Base-by-base conservation (phyloP, 2,888 invertebrate species). In the Entomobrya proxima region DNA sequence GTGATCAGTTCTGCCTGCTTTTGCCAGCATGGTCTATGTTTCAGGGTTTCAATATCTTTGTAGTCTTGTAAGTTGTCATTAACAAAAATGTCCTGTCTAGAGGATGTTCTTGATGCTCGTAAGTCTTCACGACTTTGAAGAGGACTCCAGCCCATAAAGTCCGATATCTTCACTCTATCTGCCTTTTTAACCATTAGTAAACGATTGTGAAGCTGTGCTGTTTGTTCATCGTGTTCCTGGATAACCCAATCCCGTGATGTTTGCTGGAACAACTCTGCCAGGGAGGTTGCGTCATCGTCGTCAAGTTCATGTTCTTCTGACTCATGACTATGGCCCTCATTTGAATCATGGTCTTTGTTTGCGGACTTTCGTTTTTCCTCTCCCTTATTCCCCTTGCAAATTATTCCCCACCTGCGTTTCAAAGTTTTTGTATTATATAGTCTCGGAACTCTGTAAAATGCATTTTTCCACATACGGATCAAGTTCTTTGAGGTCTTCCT, bases 201-300 rank as follows among this genome's bases (percentile, higher is more conserved):
- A 6, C 37, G 61, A 7, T 64, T 47, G 40, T 75, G 75, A 35
- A 64, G n/a, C 15, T 64, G 75, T 2, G 24, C 11, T 11, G 24
- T n/a, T 1, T 15, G 32, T 24, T 75, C 74, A 37, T 82, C 82
- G 6, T 75, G 30, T 11, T 61, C 75, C 9, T 40, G 9, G 2
- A 9, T 5, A 9, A 47, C 9, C 35, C 18, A 55, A 15, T 81
- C 81, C 11, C 11, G 30, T 1, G 75, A 52, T 24, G 61, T n/a
- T 44, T 81, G 81, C 21, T 86, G 86, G 11, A 86, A 88, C 7
- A 82, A 24, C 18, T 88, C 86, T 35, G 86, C 86, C n/a, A 88
- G 30, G 0, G 86, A 86, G n/a, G 80, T 84, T 1, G 72, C 88
- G n/a, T 76, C 83, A 52, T 88, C 87, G 6, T 88, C 87, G 9